Conservation (phyloP, 2,797 vertebrate genomes). For the Enteromius paludinosus region DNA sequence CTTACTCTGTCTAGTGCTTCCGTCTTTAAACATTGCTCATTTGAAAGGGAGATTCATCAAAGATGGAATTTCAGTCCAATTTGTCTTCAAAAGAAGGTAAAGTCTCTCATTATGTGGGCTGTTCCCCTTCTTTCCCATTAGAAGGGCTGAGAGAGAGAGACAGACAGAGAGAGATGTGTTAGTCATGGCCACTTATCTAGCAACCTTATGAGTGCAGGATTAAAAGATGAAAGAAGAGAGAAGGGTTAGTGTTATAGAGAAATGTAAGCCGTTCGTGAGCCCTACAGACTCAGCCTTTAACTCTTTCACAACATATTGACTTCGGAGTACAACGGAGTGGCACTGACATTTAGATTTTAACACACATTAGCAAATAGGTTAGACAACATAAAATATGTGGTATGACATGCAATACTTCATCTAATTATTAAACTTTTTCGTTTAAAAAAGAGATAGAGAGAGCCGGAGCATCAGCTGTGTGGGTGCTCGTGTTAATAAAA, state of each 20-base stretch:
- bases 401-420: not conserved
- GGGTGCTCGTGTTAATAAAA: not conserved
- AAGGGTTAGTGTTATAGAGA: slow-evolving; percentile 90
- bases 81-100: slow-evolving; percentile 84
- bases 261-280: slow-evolving; percentile 86
- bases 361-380: not conserved
- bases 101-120: slow-evolving; percentile 86
- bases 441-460: not conserved
- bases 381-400: not conserved
- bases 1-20: slow-evolving; percentile 51
- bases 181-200: slow-evolving; percentile 94
- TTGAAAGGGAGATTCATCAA: slow-evolving; percentile 79
- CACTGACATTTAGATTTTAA: not conserved
- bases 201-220: slow-evolving; percentile 96
- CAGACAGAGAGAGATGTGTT: slow-evolving; percentile 81
- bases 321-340: not conserved
- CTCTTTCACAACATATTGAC: slow-evolving; percentile 72
- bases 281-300: slow-evolving; percentile 76
- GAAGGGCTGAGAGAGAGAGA: slow-evolving; percentile 75
- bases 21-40: slow-evolving; percentile 69
- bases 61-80: slow-evolving; percentile 82
- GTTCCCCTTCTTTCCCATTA: slow-evolving; percentile 87
- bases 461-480: not conserved
- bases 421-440: not conserved
- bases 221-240: slow-evolving; percentile 97